Evolutionary conservation across 2,113 vertebrate genomes (phyloP).

Genomic region (Ochotona curzoniae): DNA sequence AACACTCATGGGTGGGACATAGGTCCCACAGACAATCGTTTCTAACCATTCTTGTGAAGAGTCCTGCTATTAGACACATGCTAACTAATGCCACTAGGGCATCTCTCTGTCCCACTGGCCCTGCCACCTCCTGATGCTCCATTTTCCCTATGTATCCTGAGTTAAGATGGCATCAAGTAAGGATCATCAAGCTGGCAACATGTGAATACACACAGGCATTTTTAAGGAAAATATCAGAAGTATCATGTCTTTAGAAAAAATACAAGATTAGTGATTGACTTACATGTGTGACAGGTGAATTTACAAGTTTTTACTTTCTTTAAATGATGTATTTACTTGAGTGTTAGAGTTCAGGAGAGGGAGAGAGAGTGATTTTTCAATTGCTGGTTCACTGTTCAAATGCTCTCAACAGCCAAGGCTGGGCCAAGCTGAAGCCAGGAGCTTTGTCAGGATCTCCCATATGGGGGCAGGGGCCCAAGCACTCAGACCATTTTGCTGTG

Average conservation of each 20-base stretch:
- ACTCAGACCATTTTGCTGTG: too few relatives aligned
- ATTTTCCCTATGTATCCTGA: not conserved
- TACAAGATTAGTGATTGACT: not conserved
- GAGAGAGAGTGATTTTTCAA: too few relatives aligned
- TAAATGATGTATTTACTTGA: too few relatives aligned
- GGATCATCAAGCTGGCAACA: not conserved
- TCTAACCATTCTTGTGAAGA: not conserved
- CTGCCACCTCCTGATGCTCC: not conserved
- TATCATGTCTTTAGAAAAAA: conserved; percentile 3
- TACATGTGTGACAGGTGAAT: not conserved
- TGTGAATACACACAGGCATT: not conserved
- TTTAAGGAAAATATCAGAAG: not conserved
- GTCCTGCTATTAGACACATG: not conserved
- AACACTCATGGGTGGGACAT: not conserved
- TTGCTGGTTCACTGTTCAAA: too few relatives aligned
- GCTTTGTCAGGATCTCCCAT: too few relatives aligned
- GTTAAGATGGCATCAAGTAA: not conserved
- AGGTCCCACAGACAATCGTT: not conserved
- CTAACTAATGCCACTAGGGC: not conserved
- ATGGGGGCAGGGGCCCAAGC: too few relatives aligned
- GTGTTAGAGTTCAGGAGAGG: too few relatives aligned
- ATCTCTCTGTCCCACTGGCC: not conserved
- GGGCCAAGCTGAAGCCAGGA: too few relatives aligned
- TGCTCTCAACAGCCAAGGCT: too few relatives aligned
- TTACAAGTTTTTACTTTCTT: too few relatives aligned